Evolutionary conservation across 2,113 vertebrate genomes (phyloP).

Genomic region (Rattus norvegicus): DNA sequence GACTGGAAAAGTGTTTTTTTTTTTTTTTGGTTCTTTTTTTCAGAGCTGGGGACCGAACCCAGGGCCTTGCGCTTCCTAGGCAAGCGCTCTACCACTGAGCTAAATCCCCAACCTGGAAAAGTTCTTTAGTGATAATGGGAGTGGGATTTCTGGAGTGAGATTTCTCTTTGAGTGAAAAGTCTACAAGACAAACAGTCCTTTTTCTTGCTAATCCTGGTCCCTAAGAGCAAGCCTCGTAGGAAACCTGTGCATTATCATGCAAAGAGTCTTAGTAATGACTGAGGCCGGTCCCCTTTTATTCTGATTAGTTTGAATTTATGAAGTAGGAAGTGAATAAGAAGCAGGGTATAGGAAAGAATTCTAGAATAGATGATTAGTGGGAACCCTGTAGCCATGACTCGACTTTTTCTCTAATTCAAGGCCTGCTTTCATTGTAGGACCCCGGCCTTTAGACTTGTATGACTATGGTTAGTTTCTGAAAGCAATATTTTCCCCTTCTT

Average conservation of each 20-base stretch:
- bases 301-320: neutral
- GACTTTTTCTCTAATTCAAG: neutral
- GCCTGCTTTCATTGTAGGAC: neutral
- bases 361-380: slow-evolving; percentile 31
- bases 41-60: too few relatives aligned
- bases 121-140: neutral
- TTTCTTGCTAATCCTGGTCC: slow-evolving; percentile 10
- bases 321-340: neutral
- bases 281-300: neutral
- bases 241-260: neutral
- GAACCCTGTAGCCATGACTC: neutral
- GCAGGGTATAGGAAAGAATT: neutral
- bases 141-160: neutral
- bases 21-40: too few relatives aligned
- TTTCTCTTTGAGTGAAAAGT: neutral
- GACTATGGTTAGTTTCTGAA: neutral
- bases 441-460: neutral
- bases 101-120: too few relatives aligned
- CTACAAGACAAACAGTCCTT: slow-evolving; percentile 46
- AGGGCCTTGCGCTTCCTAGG: too few relatives aligned
- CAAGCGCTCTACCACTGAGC: too few relatives aligned
- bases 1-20: neutral
- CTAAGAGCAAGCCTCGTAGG: neutral
- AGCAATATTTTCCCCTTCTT: neutral
- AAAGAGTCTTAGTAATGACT: neutral